Evolutionary conservation across 1,140 invertebrate genomes (phyloP).

Genomic region (Gryllus bimaculatus): DNA sequence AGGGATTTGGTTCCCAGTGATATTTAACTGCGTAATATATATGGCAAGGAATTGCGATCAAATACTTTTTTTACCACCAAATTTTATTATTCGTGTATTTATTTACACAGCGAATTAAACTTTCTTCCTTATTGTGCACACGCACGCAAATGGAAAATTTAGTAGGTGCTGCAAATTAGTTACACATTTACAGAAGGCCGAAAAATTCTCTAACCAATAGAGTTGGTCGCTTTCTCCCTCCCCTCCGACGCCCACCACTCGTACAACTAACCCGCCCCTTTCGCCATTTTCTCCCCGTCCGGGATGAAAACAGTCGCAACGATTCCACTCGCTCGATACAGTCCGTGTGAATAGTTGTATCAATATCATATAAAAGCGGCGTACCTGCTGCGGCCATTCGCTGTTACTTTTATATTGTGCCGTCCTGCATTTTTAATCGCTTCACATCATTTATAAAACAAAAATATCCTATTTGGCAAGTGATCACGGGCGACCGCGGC

Average conservation of each 20-base stretch:
- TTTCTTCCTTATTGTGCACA: neutral
- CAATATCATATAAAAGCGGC: neutral
- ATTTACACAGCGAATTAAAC: neutral
- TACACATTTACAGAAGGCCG: neutral
- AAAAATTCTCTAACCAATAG: conserved; percentile 1
- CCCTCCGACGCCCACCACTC: neutral
- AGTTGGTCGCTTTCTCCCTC: neutral
- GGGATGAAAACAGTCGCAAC: neutral
- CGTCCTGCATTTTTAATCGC: neutral
- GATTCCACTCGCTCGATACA: neutral
- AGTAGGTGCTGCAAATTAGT: conserved; percentile 1
- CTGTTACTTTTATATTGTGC: neutral
- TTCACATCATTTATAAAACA: neutral
- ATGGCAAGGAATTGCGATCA: neutral
- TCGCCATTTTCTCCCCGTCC: neutral
- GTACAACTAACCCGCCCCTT: conserved; percentile 2
- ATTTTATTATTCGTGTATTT: neutral
- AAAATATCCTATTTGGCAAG: neutral
- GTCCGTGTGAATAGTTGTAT: neutral
- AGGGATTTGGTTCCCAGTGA: neutral
- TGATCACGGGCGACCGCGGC: neutral
- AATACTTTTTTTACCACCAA: neutral
- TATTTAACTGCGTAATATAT: neutral
- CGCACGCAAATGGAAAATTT: neutral
- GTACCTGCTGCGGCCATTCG: neutral